Evolutionary conservation across 2,888 invertebrate genomes (phyloP).

Genomic region (Nomada ruficornis): DNA sequence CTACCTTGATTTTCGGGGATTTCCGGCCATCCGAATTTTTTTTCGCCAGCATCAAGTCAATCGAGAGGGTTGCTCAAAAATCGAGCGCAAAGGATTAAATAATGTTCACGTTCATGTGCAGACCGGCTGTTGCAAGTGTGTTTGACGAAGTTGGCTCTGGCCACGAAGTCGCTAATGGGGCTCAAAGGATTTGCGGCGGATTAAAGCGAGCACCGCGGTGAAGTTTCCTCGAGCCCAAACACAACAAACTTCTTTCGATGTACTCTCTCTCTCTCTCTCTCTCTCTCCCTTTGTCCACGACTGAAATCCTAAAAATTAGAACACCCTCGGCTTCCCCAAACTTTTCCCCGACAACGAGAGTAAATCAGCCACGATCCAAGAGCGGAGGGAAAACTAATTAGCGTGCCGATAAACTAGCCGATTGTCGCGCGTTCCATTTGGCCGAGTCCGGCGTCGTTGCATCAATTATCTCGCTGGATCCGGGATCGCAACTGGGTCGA

Average conservation of each 20-base stretch:
- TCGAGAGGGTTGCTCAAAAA: not conserved
- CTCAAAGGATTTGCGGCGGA: conserved; percentile 64
- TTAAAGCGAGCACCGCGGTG: conserved; percentile 38
- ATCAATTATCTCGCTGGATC: conserved; percentile 56
- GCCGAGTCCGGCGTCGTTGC: conserved; percentile 30
- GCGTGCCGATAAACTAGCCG: conserved; percentile 11
- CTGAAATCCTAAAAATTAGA: conserved; percentile 5
- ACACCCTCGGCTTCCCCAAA: not conserved
- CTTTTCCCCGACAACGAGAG: not conserved
- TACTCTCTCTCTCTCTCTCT: no score
- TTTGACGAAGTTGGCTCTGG: conserved; percentile 28
- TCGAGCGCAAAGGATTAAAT: conserved; percentile 20
- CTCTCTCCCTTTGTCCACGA: not conserved
- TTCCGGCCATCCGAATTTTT: not conserved
- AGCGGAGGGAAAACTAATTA: conserved; percentile 16
- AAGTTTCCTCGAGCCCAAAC: conserved; percentile 28
- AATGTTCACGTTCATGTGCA: conserved; percentile 8
- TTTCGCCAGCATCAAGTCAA: not conserved
- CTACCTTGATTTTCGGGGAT: no score
- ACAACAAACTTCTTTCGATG: conserved; percentile 43
- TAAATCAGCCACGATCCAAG: not conserved
- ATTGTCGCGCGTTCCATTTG: conserved; percentile 14
- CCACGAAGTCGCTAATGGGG: conserved; percentile 59
- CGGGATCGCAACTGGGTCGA: conserved; percentile 29
- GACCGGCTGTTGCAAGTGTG: not conserved